Conservation (phyloP, 2,888 invertebrate genomes). For the Leucophenga montana region DNA sequence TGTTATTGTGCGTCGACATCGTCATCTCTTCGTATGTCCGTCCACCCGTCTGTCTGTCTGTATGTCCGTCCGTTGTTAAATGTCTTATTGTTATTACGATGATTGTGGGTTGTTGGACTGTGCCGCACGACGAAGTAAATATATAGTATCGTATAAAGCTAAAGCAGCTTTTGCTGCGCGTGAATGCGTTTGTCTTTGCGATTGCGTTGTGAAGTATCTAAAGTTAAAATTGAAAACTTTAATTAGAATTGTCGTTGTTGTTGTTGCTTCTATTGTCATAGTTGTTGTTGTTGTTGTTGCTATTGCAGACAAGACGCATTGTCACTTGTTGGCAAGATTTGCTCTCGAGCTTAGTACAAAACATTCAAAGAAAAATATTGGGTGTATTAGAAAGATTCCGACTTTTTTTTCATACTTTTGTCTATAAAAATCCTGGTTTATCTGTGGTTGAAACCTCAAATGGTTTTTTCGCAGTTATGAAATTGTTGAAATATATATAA, state of each 20-base stretch:
- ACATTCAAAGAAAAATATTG: neutral
- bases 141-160: neutral
- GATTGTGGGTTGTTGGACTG: slow-evolving; percentile 11
- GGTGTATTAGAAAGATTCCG: no score
- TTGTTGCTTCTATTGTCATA: slow-evolving; percentile 35
- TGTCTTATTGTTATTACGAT: slow-evolving; percentile 2
- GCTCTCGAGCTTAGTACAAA: neutral
- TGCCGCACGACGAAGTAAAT: neutral
- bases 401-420: no score
- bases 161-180: neutral
- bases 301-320: slow-evolving; percentile 45
- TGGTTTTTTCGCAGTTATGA: no score
- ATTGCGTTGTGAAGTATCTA: slow-evolving; percentile 24
- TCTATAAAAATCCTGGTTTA: no score
- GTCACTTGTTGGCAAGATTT: slow-evolving; percentile 35
- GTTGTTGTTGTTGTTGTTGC: slow-evolving; percentile 3
- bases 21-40: neutral
- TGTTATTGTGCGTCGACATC: slow-evolving; percentile 37
- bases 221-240: slow-evolving; percentile 67
- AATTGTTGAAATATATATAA: no score
- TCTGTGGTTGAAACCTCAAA: no score
- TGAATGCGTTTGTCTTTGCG: neutral
- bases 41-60: neutral
- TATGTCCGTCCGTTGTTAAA: neutral
- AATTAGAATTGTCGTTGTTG: slow-evolving; percentile 63